These are phyloP conservation scores for Diaprepes abbreviatus DNA, from an alignment of 2,888 invertebrate genomes.

Conservation along the genomic window DNA sequence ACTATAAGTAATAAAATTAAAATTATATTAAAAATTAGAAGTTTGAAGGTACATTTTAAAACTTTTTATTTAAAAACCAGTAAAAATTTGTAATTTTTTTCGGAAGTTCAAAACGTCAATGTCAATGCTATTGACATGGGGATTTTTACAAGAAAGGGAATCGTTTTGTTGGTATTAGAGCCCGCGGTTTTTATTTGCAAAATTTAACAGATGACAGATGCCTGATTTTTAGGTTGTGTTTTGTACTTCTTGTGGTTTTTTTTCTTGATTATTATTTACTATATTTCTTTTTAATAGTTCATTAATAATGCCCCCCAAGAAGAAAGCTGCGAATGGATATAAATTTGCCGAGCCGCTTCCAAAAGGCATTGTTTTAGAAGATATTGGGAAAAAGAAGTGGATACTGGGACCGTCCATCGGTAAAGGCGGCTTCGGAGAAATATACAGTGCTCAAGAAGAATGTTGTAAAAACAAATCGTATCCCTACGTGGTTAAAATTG, in stretches of 20 bases:
- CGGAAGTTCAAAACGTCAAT: constrained; percentile 5
- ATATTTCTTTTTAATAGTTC: not conserved
- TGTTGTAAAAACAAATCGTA: constrained; percentile 69
- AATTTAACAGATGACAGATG: not conserved
- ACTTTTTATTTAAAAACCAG: not conserved
- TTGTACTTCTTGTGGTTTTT: not conserved
- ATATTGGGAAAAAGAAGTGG: constrained; percentile 86
- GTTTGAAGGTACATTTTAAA: not conserved
- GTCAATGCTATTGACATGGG: not conserved
- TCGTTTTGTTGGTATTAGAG: not conserved
- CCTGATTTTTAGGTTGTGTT: not conserved
- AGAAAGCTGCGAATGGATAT: constrained; percentile 69
- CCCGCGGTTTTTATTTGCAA: not conserved
- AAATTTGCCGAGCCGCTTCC: constrained; percentile 81
- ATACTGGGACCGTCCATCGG: constrained; percentile 89
- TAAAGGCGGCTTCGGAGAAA: constrained; percentile 93
- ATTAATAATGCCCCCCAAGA: constrained; percentile 56
- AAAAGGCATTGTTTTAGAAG: constrained; percentile 82
- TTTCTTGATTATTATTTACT: not conserved
- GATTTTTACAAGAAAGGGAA: not conserved
- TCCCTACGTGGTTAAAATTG: constrained; percentile 85
- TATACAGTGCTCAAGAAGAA: constrained; percentile 84
- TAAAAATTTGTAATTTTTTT: not conserved
- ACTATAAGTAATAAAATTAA: not conserved
- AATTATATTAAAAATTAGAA: not conserved